These are phyloP conservation scores for Leuciscus waleckii DNA, from an alignment of 2,797 vertebrate species.

Conservation along the genomic window DNA sequence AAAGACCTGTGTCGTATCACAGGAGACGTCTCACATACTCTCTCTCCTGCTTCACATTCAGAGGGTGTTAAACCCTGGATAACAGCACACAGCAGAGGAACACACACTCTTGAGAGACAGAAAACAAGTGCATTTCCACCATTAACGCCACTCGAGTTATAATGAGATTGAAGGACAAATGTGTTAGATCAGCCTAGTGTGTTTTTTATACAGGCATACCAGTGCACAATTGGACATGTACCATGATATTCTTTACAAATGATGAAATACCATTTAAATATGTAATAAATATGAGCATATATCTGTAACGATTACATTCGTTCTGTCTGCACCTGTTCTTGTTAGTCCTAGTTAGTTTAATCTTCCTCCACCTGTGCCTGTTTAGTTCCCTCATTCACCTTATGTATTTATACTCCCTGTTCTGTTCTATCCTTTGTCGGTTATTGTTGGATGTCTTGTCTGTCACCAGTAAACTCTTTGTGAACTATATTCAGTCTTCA, in stretches of 20 bases:
- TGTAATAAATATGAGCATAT: not conserved
- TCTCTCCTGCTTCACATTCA: constrained; percentile 30
- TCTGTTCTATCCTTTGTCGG: too few species aligned
- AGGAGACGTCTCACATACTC: constrained; percentile 30
- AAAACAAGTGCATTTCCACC: not conserved
- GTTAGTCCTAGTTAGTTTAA: too few species aligned
- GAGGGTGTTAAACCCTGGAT: constrained; percentile 14
- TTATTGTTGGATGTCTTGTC: too few species aligned
- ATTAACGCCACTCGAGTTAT: constrained; percentile 1
- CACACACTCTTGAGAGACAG: not conserved
- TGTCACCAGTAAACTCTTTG: too few species aligned
- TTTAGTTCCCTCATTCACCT: too few species aligned
- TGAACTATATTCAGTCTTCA: too few species aligned
- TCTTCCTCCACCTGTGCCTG: too few species aligned
- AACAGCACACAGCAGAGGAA: not conserved
- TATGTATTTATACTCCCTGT: too few species aligned
- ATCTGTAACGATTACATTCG: too few species aligned
- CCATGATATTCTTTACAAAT: not conserved
- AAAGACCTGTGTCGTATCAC: constrained; percentile 55
- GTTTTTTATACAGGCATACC: not conserved
- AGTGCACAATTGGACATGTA: not conserved
- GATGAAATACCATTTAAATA: not conserved
- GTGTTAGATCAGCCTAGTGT: not conserved
- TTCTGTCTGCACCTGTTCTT: too few species aligned
- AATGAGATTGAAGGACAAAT: not conserved